Percentiles rank a stretch among this genome's conserved stretches.
Evolutionary conservation across 2,888 invertebrate genomes (phyloP).

Genomic region (Dryocosmus kuriphilus): DNA sequence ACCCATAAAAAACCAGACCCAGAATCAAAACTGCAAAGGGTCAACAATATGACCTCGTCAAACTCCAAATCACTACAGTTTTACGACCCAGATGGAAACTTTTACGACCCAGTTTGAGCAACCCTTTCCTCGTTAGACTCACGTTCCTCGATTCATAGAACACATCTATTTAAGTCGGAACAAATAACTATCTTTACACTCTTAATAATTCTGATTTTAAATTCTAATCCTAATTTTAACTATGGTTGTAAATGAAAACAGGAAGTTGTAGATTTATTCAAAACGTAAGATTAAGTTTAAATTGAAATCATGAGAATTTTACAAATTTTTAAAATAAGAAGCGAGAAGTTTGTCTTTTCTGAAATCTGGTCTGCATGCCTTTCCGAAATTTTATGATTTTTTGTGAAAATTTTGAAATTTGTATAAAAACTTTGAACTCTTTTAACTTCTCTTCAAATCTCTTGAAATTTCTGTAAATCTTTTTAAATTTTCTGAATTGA

Average conservation of each 20-base stretch:
- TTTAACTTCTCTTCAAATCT: too few species aligned
- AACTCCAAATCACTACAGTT: constrained; percentile 34
- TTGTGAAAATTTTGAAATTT: too few species aligned
- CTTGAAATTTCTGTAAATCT: too few species aligned
- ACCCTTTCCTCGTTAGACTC: constrained; percentile 36
- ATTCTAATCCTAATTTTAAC: not conserved
- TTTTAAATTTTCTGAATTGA: too few species aligned
- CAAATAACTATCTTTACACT: constrained; percentile 1
- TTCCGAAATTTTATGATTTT: too few species aligned
- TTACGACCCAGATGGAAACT: constrained; percentile 38
- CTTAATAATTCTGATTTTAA: not conserved
- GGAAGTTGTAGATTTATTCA: too few species aligned
- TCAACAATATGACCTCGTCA: constrained; percentile 39
- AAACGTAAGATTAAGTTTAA: too few species aligned
- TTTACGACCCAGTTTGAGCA: constrained; percentile 30
- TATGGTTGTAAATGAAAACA: not conserved
- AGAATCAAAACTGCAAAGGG: constrained; percentile 29
- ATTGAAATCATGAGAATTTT: too few species aligned
- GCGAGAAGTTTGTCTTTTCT: too few species aligned
- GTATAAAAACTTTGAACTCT: too few species aligned
- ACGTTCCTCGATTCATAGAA: constrained; percentile 31
- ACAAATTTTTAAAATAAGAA: too few species aligned
- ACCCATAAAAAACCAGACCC: constrained; percentile 36
- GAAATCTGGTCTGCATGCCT: too few species aligned
- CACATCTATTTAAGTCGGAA: constrained; percentile 12